Evolutionary conservation across 2,113 vertebrate species (phyloP).

Genomic region (Forbesichthys papilliferus): DNA sequence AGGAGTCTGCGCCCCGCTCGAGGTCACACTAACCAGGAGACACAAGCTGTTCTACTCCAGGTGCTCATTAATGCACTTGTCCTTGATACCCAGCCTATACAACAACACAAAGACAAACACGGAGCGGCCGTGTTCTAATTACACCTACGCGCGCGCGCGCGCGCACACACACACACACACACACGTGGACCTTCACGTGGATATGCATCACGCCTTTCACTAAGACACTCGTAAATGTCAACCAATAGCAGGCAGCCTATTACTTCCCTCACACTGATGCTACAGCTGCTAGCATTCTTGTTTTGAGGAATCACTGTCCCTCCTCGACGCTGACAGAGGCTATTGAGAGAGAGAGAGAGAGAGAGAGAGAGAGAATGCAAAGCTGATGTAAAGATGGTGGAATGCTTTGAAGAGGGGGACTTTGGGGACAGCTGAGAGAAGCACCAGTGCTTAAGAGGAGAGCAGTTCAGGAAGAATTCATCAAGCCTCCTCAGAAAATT

Average conservation of each 20-base stretch:
- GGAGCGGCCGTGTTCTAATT: slow-evolving; percentile 71
- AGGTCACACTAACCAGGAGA: slow-evolving; percentile 78
- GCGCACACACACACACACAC: slow-evolving; percentile 41
- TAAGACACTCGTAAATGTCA: slow-evolving; percentile 72
- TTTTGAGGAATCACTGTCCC: slow-evolving; percentile 10
- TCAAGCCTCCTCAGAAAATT: slow-evolving; percentile 68
- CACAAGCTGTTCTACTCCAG: slow-evolving; percentile 83
- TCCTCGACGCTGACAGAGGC: slow-evolving; percentile 6
- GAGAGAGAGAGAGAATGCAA: slow-evolving; percentile 28
- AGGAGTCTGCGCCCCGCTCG: slow-evolving; percentile 70
- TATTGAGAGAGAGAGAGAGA: slow-evolving; percentile 20
- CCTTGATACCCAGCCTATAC: slow-evolving; percentile 74
- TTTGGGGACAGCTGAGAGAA: slow-evolving; percentile 57
- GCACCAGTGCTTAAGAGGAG: slow-evolving; percentile 27
- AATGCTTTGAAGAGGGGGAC: slow-evolving; percentile 62
- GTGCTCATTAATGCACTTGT: slow-evolving; percentile 81
- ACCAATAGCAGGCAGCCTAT: slow-evolving; percentile 50
- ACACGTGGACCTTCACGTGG: slow-evolving; percentile 22
- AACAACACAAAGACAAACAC: slow-evolving; percentile 76
- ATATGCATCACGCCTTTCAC: slow-evolving; percentile 54
- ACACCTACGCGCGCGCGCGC: slow-evolving; percentile 40
- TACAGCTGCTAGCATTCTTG: slow-evolving; percentile 15
- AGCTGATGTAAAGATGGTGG: slow-evolving; percentile 41
- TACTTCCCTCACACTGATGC: slow-evolving; percentile 33
- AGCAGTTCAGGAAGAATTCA: slow-evolving; percentile 55